phyloP scores from a whole-genome alignment of 2,797 vertebrate species.

The Sebastes taczanowskii region DNA sequence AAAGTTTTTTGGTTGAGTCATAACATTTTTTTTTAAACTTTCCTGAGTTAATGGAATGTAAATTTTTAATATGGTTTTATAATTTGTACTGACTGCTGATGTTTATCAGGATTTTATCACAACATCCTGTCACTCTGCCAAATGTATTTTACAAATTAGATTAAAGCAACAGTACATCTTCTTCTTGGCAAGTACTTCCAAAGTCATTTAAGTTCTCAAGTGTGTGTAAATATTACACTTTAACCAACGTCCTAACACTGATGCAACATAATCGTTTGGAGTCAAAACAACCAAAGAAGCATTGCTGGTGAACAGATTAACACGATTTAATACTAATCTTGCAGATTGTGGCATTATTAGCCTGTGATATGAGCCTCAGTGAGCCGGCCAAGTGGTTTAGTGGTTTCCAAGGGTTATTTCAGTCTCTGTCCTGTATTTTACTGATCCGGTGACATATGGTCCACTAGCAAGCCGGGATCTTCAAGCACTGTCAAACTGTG shows the following conservation, averaged over 20 bases:
- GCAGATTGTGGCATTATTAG: slow-evolving; percentile 70
- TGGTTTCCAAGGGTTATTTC: slow-evolving; percentile 63
- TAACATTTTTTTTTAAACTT: background rate
- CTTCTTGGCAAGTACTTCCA: slow-evolving; percentile 8
- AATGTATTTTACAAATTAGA: slow-evolving; percentile 31
- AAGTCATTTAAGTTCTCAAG: slow-evolving; percentile 25
- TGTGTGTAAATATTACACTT: slow-evolving; percentile 24
- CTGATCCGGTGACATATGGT: slow-evolving; percentile 74
- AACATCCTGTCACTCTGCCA: slow-evolving; percentile 22
- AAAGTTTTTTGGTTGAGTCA: background rate
- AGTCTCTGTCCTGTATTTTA: slow-evolving; percentile 48
- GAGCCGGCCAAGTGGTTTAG: slow-evolving; percentile 58
- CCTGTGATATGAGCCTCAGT: slow-evolving; percentile 55
- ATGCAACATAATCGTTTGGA: slow-evolving; percentile 5
- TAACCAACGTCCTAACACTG: background rate
- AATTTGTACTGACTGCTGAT: slow-evolving; percentile 30
- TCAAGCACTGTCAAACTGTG: slow-evolving; percentile 20
- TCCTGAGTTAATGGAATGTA: slow-evolving; percentile 25
- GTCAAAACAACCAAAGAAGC: slow-evolving; percentile 13
- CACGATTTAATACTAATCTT: slow-evolving; percentile 65
- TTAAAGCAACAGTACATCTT: slow-evolving; percentile 18
- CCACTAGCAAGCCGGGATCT: slow-evolving; percentile 17
- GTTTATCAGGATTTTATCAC: slow-evolving; percentile 47
- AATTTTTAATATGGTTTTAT: slow-evolving; percentile 8
- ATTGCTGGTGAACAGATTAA: slow-evolving; percentile 49